Percentiles rank a stretch among this genome's conserved stretches.
Evolutionary conservation across 1,140 invertebrate genomes (phyloP).

Genomic region (Papilio aristodemus): DNA sequence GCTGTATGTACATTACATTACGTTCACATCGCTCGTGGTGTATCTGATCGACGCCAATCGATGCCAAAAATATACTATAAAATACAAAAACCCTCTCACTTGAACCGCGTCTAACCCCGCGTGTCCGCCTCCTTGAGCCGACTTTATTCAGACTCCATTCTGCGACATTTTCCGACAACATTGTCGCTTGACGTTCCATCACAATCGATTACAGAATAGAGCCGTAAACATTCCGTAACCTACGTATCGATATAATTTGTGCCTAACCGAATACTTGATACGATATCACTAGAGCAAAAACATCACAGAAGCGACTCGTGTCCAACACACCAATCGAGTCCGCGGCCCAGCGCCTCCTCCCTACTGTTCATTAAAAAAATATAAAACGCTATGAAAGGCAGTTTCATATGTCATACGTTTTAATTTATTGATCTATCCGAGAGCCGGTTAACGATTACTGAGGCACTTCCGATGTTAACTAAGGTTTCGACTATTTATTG

Average conservation of each 20-base stretch:
- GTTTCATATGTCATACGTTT: slow-evolving; percentile 58
- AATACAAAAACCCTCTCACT: slow-evolving; percentile 55
- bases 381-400: slow-evolving; percentile 75
- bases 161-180: background rate
- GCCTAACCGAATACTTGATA: slow-evolving; percentile 56
- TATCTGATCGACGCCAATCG: slow-evolving; percentile 55
- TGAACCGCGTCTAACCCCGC: slow-evolving; percentile 25
- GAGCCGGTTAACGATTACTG: slow-evolving; percentile 54
- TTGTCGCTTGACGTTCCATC: background rate
- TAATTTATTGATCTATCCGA: slow-evolving; percentile 59
- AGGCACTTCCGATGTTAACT: slow-evolving; percentile 71
- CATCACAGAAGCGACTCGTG: slow-evolving; percentile 76
- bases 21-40: slow-evolving; percentile 48
- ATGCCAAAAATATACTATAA: slow-evolving; percentile 70
- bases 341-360: slow-evolving; percentile 52
- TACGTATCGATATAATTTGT: slow-evolving; percentile 55
- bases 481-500: slow-evolving; percentile 47
- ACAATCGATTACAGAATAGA: slow-evolving; percentile 29
- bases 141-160: background rate
- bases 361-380: slow-evolving; percentile 66
- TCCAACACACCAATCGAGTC: slow-evolving; percentile 54
- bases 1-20: slow-evolving; percentile 66
- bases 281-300: slow-evolving; percentile 69
- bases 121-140: slow-evolving; percentile 8
- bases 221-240: slow-evolving; percentile 33